A percentile compares a stretch with the other conserved stretches of the same genome.
These are phyloP conservation scores for Choloepus didactylus DNA, from an alignment of 2,797 vertebrate genomes.

Conservation along the genomic window DNA sequence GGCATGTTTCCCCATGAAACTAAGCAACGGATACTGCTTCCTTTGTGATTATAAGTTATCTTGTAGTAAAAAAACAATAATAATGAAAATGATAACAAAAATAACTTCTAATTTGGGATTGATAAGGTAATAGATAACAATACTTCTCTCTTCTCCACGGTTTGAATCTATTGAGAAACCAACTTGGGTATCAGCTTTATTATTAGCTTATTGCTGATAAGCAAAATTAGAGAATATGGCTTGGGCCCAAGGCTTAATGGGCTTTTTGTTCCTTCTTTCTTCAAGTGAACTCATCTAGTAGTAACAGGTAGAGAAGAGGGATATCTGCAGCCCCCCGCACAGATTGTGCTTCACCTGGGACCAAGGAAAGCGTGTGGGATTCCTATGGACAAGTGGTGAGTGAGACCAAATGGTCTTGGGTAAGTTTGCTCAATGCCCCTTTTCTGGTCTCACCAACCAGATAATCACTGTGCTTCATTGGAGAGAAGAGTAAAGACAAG, in stretches of 20 bases:
- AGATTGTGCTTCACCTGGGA: not conserved
- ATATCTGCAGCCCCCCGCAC: not conserved
- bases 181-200: not conserved
- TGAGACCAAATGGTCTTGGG: too few relatives aligned
- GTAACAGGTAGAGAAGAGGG: not conserved
- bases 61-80: not conserved
- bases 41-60: not conserved
- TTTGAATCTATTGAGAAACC: not conserved
- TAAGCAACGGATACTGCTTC: too few relatives aligned
- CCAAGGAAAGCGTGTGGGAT: not conserved
- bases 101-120: not conserved
- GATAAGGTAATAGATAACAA: not conserved
- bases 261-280: not conserved
- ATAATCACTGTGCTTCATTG: not conserved
- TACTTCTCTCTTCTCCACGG: not conserved
- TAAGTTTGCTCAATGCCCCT: not conserved
- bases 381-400: not conserved
- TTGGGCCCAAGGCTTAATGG: not conserved
- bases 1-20: not conserved
- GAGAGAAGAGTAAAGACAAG: not conserved
- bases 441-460: not conserved
- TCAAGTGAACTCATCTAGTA: not conserved
- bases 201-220: not conserved
- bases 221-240: not conserved
- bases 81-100: not conserved